Percentiles rank a stretch among this genome's conserved stretches.
phyloP scores from a whole-genome alignment of 2,888 invertebrate genomes.

The Eueremaeus valkanovi region DNA sequence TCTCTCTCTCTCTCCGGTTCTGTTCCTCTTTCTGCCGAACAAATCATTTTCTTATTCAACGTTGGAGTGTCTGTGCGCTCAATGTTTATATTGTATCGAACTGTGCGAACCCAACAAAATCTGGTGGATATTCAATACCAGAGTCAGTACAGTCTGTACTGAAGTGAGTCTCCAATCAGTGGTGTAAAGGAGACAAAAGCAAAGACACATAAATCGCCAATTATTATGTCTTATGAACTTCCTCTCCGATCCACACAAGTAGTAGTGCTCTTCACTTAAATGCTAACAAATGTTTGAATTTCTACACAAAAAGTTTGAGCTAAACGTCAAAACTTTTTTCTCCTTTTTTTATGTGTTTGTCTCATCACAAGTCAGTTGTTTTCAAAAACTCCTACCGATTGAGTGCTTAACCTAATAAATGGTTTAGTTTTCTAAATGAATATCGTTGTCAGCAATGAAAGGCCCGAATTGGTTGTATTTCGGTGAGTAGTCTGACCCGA shows the following conservation, averaged over 20 bases:
- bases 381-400: no score
- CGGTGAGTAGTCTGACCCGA: no score
- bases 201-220: not conserved
- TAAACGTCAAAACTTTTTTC: no score
- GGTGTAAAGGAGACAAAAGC: not conserved
- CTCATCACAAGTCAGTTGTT: no score
- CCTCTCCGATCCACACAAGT: not conserved
- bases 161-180: not conserved
- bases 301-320: no score
- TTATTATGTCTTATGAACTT: slow-evolving; percentile 12
- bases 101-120: not conserved
- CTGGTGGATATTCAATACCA: slow-evolving; percentile 9
- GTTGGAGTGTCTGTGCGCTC: not conserved
- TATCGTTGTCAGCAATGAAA: not conserved
- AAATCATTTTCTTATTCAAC: slow-evolving; percentile 13
- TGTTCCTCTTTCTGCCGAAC: not conserved
- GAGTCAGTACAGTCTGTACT: not conserved
- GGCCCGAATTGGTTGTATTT: not conserved
- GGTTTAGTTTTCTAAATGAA: not conserved
- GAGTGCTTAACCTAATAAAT: no score
- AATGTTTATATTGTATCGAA: slow-evolving; percentile 27
- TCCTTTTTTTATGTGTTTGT: no score
- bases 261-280: not conserved
- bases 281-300: not conserved
- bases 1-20: not conserved